phyloP scores from a whole-genome alignment of 2,888 invertebrate species.

The Diplolepis rosae region DNA sequence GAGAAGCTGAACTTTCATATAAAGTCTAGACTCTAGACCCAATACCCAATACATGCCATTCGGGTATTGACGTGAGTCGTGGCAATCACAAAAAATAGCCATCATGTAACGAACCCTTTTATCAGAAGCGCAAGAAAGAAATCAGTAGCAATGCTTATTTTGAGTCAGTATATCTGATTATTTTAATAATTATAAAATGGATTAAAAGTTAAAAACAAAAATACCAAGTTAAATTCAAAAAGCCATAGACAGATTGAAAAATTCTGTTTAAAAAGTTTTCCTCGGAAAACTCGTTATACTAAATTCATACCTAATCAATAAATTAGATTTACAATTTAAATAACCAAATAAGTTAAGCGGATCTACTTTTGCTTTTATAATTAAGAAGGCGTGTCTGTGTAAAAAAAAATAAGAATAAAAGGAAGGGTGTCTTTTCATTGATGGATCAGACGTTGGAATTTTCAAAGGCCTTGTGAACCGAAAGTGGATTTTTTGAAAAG shows the following conservation, averaged over 20 bases:
- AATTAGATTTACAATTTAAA: too few species aligned
- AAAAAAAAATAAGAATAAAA: background rate
- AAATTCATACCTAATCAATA: background rate
- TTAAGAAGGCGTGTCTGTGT: background rate
- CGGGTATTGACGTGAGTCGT: background rate
- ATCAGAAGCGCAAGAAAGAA: background rate
- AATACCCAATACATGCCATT: background rate
- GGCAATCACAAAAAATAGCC: background rate
- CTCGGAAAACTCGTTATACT: background rate
- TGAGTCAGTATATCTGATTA: background rate
- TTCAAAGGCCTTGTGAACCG: background rate
- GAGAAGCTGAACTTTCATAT: conserved; percentile 9
- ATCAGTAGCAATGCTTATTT: background rate
- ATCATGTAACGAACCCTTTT: background rate
- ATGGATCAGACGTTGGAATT: background rate
- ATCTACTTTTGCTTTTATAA: background rate
- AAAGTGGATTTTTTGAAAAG: background rate
- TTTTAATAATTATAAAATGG: too few species aligned
- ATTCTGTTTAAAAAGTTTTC: background rate
- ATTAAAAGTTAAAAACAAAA: too few species aligned
- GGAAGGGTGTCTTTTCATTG: background rate
- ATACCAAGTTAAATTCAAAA: too few species aligned
- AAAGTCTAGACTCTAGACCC: background rate
- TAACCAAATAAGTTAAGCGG: background rate
- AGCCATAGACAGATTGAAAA: too few species aligned